Conservation (phyloP, 2,888 invertebrate species). For the Drosophila vallismaia region DNA sequence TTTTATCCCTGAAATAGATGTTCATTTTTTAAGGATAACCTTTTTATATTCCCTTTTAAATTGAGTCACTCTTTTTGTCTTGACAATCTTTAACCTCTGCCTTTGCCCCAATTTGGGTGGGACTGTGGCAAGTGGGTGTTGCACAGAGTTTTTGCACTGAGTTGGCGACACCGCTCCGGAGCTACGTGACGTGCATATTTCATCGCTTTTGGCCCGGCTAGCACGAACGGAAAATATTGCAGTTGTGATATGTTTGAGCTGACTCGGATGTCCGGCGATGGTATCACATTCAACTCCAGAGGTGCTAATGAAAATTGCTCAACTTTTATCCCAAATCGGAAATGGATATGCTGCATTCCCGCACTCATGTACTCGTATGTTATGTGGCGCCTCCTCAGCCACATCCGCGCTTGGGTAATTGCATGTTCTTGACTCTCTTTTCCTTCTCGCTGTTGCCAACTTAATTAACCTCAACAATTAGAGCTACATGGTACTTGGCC, state of each 20-base stretch:
- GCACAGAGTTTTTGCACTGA: conserved; percentile 20
- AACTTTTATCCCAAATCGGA: conserved; percentile 58
- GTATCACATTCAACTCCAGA: conserved; percentile 46
- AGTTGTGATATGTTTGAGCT: conserved; percentile 76
- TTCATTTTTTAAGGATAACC: neutral
- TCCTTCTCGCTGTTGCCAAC: neutral
- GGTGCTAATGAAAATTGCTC: conserved; percentile 78
- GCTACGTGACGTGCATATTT: conserved; percentile 78
- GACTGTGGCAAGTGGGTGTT: conserved; percentile 26
- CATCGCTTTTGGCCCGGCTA: conserved; percentile 60
- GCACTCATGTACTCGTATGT: neutral
- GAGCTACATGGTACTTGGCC: conserved; percentile 4
- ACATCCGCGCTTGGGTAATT: conserved; percentile 47
- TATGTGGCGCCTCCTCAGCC: neutral
- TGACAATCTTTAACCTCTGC: conserved; percentile 1
- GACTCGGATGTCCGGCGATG: conserved; percentile 43
- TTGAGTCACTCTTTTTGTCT: neutral
- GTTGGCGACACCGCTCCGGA: conserved; percentile 47
- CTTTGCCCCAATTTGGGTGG: neutral
- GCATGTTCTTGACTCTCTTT: conserved; percentile 23
- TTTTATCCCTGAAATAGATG: neutral
- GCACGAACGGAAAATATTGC: conserved; percentile 70
- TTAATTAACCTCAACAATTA: conserved; percentile 42
- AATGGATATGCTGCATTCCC: conserved; percentile 45
- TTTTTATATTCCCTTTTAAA: neutral